Evolutionary conservation across 1,140 invertebrate genomes (phyloP).

Genomic region (Galendromus occidentalis): DNA sequence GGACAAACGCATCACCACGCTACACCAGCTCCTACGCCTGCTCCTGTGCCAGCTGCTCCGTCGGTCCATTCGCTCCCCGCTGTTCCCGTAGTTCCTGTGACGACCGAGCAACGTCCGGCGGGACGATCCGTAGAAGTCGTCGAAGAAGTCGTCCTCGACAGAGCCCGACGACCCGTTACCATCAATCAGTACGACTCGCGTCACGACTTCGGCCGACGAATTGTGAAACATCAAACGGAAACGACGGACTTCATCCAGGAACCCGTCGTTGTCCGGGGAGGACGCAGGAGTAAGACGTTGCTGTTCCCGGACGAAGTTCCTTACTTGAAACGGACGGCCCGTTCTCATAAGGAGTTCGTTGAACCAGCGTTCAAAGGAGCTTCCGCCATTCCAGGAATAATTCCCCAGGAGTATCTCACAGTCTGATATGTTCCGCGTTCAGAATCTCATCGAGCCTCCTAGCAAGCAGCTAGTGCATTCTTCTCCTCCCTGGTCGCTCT

Average conservation of each 20-base stretch:
- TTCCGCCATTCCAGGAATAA: neutral
- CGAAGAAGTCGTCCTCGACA: conserved; percentile 5
- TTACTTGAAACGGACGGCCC: conserved; percentile 1
- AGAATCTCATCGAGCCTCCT: too few species aligned
- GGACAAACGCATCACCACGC: neutral
- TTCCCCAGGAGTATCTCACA: conserved; percentile 5
- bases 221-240: neutral
- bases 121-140: neutral
- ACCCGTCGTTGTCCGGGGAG: neutral
- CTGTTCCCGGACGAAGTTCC: neutral
- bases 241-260: conserved; percentile 2
- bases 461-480: too few species aligned
- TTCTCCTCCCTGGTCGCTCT: too few species aligned
- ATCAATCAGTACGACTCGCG: conserved; percentile 4
- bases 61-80: neutral
- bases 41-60: neutral
- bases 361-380: neutral
- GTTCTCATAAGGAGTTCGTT: conserved; percentile 4
- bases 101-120: neutral
- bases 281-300: neutral
- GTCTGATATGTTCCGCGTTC: too few species aligned
- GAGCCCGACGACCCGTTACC: neutral
- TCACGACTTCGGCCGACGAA: neutral
- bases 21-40: neutral
- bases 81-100: neutral